A percentile compares a stretch with the other conserved stretches of the same genome.
These are phyloP conservation scores for Colius striatus DNA, from an alignment of 2,113 vertebrate species.

Conservation along the genomic window DNA sequence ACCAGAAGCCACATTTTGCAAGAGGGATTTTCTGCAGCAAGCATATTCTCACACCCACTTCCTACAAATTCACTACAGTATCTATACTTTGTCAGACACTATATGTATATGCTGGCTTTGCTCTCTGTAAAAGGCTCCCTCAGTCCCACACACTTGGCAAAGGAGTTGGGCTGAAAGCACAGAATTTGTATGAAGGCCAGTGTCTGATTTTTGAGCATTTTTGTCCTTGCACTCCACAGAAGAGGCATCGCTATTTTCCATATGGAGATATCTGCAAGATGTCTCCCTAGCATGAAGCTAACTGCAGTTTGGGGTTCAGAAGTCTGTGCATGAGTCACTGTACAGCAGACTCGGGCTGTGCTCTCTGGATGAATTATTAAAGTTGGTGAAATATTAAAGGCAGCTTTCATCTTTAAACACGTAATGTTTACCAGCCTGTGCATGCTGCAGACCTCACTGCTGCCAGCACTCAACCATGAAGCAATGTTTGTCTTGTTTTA, in stretches of 20 bases:
- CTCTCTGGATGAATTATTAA: slow-evolving; percentile 39
- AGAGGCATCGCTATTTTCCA: background rate
- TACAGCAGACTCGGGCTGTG: background rate
- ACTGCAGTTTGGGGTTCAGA: background rate
- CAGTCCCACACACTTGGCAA: background rate
- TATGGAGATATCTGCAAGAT: background rate
- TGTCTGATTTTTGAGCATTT: background rate
- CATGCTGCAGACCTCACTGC: background rate
- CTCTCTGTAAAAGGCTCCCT: background rate
- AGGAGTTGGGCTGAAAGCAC: background rate
- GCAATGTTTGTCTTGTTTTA: background rate
- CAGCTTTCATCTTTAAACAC: slow-evolving; percentile 32
- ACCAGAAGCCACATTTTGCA: background rate
- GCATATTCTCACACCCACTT: background rate
- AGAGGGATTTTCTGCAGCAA: background rate
- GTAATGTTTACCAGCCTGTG: background rate
- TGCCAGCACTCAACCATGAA: background rate
- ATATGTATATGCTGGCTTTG: background rate
- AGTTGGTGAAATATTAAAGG: slow-evolving; percentile 50
- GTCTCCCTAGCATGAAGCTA: background rate
- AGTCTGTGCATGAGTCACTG: background rate
- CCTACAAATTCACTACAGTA: background rate
- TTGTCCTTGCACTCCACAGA: background rate
- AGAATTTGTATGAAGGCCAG: background rate
- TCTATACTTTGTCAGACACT: background rate